Evolutionary conservation across 2,797 vertebrate species (phyloP).

Genomic region (Phalloptychus januarius): DNA sequence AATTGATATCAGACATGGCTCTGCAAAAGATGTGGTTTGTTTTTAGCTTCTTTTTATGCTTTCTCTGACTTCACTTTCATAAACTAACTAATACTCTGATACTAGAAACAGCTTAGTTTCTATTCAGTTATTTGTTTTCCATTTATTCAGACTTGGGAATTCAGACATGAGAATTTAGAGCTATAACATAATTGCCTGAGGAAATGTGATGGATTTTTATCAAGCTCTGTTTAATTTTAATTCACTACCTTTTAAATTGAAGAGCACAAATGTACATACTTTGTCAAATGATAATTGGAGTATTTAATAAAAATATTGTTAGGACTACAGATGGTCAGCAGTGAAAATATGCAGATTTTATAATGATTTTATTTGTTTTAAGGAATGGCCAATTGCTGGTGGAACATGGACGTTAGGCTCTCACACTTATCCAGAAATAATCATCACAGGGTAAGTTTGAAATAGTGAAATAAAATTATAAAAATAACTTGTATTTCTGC

Average conservation of each 20-base stretch:
- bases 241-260: slow-evolving; percentile 12
- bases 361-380: slow-evolving; percentile 30
- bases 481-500: background rate
- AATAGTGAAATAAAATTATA: background rate
- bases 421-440: slow-evolving; percentile 95
- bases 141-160: background rate
- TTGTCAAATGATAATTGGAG: background rate
- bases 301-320: slow-evolving; percentile 2
- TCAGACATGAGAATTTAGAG: background rate
- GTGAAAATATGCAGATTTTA: background rate
- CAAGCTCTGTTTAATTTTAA: slow-evolving; percentile 6
- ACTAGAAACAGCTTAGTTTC: background rate
- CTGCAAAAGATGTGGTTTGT: background rate
- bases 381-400: slow-evolving; percentile 97
- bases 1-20: background rate
- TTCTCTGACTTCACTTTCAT: background rate
- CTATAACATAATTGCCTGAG: slow-evolving; percentile 7
- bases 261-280: background rate
- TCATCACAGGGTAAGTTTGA: slow-evolving; percentile 92
- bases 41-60: background rate
- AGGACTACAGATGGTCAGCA: background rate
- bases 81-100: background rate
- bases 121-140: too few relatives aligned
- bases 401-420: slow-evolving; percentile 95
- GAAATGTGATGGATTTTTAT: slow-evolving; percentile 8